Evolutionary conservation across 2,888 invertebrate species (phyloP).

Genomic region (Nymphalis polychloros): DNA sequence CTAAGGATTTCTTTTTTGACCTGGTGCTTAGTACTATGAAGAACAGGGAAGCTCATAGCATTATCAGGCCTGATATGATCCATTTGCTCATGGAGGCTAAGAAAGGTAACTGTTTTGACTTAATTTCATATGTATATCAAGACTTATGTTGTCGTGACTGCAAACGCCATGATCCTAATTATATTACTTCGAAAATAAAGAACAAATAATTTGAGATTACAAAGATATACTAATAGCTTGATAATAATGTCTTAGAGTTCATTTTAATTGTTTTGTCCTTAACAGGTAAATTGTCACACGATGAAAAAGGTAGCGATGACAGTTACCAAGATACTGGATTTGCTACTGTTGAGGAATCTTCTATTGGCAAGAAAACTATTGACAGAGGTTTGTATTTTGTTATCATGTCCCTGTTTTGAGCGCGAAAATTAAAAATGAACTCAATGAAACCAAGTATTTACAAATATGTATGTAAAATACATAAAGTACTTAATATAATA

Average conservation of each 20-base stretch:
- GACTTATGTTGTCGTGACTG: background rate
- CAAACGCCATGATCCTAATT: too few species aligned
- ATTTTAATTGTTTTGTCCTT: background rate
- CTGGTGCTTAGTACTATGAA: constrained; percentile 60
- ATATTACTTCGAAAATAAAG: too few species aligned
- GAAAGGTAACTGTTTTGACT: constrained; percentile 47
- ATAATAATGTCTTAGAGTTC: background rate
- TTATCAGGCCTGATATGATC: constrained; percentile 75
- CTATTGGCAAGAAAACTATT: constrained; percentile 52
- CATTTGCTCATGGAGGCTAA: constrained; percentile 77
- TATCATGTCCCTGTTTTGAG: background rate
- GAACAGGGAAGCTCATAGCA: constrained; percentile 57
- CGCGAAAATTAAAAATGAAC: background rate
- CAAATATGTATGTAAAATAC: too few species aligned
- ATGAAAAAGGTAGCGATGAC: background rate
- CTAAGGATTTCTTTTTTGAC: constrained; percentile 58
- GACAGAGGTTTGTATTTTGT: constrained; percentile 48
- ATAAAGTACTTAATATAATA: background rate
- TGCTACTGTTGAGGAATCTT: constrained; percentile 68
- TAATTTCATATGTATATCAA: too few species aligned
- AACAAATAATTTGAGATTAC: too few species aligned
- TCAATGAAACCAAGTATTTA: too few species aligned
- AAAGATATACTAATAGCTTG: background rate
- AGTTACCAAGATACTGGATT: constrained; percentile 54
- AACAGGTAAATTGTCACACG: constrained; percentile 11